Percentiles rank a stretch among this genome's conserved stretches.
Evolutionary conservation across 1,140 invertebrate species (phyloP).

Genomic region (Drosophila bocqueti): DNA sequence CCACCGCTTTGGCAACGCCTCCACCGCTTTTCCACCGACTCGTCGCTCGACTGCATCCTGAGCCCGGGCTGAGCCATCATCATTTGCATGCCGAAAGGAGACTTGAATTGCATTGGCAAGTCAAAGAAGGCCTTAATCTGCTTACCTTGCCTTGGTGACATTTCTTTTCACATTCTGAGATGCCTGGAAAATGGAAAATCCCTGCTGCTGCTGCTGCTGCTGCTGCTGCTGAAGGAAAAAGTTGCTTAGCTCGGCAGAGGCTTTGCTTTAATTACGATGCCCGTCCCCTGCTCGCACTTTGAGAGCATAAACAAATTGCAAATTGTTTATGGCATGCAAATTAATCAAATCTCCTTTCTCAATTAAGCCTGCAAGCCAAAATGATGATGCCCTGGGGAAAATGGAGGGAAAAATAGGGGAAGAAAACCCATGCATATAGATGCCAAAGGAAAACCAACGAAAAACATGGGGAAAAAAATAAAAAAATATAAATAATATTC

Average conservation of each 20-base stretch:
- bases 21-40: neutral
- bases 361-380: slow-evolving; percentile 62
- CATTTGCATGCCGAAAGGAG: slow-evolving; percentile 40
- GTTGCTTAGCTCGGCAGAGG: slow-evolving; percentile 59
- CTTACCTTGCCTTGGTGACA: slow-evolving; percentile 75
- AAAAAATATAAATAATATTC: neutral
- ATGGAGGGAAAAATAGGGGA: neutral
- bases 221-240: slow-evolving; percentile 13
- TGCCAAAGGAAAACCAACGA: slow-evolving; percentile 5
- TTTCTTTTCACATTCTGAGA: slow-evolving; percentile 34
- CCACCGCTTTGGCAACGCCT: slow-evolving; percentile 11
- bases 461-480: slow-evolving; percentile 3
- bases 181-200: slow-evolving; percentile 26
- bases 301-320: slow-evolving; percentile 81
- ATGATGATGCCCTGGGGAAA: slow-evolving; percentile 4
- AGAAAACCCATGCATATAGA: neutral
- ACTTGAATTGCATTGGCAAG: slow-evolving; percentile 71
- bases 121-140: slow-evolving; percentile 79
- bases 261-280: slow-evolving; percentile 76
- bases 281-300: slow-evolving; percentile 41
- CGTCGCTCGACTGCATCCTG: slow-evolving; percentile 23
- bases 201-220: neutral
- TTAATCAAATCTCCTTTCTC: slow-evolving; percentile 80
- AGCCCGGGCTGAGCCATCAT: slow-evolving; percentile 42
- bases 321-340: slow-evolving; percentile 82